Evolutionary conservation across 2,113 vertebrate genomes (phyloP).

Genomic region (Microtus montanus): DNA sequence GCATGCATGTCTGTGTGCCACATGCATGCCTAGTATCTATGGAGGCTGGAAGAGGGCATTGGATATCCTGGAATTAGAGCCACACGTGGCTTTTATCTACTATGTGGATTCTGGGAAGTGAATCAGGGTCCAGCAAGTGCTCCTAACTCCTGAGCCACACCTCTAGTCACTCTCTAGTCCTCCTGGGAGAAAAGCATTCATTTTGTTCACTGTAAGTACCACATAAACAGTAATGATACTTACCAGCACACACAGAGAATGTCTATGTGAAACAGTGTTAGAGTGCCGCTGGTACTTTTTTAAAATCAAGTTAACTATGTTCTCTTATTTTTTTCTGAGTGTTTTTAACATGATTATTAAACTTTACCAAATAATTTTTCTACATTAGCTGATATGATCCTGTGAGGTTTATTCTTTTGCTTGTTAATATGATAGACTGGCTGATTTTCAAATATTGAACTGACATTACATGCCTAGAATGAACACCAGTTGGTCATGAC

Average conservation of each 20-base stretch:
- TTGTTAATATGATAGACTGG: not conserved
- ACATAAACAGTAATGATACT: not conserved
- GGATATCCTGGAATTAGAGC: not conserved
- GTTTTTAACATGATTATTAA: not conserved
- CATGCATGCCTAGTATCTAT: not conserved
- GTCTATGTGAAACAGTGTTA: not conserved
- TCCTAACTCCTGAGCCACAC: not conserved
- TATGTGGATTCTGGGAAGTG: not conserved
- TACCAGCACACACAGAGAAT: not conserved
- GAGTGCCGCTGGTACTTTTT: not conserved
- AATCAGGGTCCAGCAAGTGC: not conserved
- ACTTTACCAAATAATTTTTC: not conserved
- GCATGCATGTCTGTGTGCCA: not conserved
- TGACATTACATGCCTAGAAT: not conserved
- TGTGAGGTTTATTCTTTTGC: not conserved
- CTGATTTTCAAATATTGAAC: conserved; percentile 33
- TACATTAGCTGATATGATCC: not conserved
- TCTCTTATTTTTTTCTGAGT: not conserved
- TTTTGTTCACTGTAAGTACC: not conserved
- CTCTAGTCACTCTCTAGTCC: not conserved
- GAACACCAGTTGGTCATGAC: not conserved
- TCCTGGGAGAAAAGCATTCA: not conserved
- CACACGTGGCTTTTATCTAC: not conserved
- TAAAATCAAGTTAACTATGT: not conserved
- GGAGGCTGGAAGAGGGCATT: not conserved